Conservation (phyloP, 1,140 invertebrate species). For the Hirudo medicinalis region DNA sequence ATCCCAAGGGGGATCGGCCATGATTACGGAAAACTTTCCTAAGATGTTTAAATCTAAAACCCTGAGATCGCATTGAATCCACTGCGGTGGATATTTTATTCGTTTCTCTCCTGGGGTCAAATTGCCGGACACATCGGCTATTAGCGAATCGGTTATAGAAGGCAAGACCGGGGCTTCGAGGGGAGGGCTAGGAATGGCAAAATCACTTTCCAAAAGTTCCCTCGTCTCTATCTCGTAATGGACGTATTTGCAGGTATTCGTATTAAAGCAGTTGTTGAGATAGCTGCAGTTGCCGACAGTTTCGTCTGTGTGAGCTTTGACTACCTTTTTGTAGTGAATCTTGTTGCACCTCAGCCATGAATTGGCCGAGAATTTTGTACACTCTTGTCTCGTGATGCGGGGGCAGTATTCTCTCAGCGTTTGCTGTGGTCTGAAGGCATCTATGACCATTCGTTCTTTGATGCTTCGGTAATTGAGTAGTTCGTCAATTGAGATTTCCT, state of each 20-base stretch:
- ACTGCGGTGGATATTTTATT: slow-evolving; percentile 60
- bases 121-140: not conserved
- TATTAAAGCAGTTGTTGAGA: slow-evolving; percentile 94
- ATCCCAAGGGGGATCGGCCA: slow-evolving; percentile 83
- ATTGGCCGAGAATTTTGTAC: too few relatives aligned
- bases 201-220: slow-evolving; percentile 23
- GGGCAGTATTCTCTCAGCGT: too few relatives aligned
- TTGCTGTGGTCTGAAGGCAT: too few relatives aligned
- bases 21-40: slow-evolving; percentile 48
- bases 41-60: slow-evolving; percentile 88
- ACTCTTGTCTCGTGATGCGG: too few relatives aligned
- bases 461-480: too few relatives aligned
- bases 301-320: slow-evolving; percentile 86
- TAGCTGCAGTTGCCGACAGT: slow-evolving; percentile 90
- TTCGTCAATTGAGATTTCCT: too few relatives aligned
- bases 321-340: slow-evolving; percentile 92
- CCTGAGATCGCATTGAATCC: slow-evolving; percentile 90
- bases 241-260: slow-evolving; percentile 95
- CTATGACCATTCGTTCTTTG: too few relatives aligned
- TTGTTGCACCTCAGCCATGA: slow-evolving; percentile 54
- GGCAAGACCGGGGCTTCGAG: not conserved
- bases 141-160: not conserved
- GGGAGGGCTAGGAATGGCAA: slow-evolving; percentile 9
- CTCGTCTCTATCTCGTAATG: slow-evolving; percentile 76
- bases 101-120: slow-evolving; percentile 50